Conservation (phyloP, 2,797 vertebrate genomes). For the Oreochromis mossambicus region DNA sequence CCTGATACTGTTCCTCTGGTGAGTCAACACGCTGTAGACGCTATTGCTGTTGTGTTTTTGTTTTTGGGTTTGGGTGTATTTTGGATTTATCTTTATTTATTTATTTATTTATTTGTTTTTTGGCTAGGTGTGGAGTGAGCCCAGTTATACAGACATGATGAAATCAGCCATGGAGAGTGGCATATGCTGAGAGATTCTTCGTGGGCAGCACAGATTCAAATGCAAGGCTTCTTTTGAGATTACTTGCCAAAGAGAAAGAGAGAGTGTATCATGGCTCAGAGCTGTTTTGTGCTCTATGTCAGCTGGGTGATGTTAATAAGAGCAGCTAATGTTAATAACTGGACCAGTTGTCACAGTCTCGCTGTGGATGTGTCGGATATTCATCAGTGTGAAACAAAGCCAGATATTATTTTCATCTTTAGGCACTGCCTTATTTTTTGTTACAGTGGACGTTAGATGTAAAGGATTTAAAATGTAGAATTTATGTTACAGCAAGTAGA, state of each 20-base stretch:
- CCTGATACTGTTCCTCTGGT: conserved; percentile 27
- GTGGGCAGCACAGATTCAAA: conserved; percentile 13
- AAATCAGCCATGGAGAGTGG: background rate
- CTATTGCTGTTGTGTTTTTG: background rate
- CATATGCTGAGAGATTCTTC: conserved; percentile 39
- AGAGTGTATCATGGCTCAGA: background rate
- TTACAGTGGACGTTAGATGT: accelerated
- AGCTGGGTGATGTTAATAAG: background rate
- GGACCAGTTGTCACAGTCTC: background rate
- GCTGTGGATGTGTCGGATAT: background rate
- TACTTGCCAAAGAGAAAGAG: background rate
- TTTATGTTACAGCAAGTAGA: background rate
- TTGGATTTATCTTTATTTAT: background rate
- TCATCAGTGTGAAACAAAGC: background rate
- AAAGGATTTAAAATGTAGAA: background rate
- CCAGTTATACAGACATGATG: background rate
- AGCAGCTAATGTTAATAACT: conserved; percentile 16
- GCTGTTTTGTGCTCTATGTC: conserved; percentile 7
- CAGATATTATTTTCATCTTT: background rate
- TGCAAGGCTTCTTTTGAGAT: conserved; percentile 24
- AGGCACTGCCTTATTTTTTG: background rate
- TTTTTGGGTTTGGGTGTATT: background rate
- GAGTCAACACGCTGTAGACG: conserved; percentile 29
- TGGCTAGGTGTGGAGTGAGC: background rate
- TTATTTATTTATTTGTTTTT: background rate